Conservation (phyloP, 2,797 vertebrate species). For the Fratercula arctica region DNA sequence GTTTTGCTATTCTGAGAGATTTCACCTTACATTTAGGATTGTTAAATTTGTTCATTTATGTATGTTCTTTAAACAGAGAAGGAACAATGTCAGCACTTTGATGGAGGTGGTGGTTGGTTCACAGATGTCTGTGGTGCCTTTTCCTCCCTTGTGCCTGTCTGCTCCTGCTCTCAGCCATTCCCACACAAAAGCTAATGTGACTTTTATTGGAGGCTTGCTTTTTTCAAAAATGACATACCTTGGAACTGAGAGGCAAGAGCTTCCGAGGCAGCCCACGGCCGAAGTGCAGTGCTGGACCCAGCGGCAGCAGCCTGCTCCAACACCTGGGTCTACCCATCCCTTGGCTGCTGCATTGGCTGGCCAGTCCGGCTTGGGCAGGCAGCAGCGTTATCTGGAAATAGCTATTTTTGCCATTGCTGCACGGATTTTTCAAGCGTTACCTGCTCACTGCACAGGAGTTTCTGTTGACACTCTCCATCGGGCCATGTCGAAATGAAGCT, state of each 20-base stretch:
- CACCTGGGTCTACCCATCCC: not conserved
- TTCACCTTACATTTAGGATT: not conserved
- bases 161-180: not conserved
- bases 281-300: not conserved
- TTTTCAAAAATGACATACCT: not conserved
- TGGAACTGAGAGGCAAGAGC: not conserved
- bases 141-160: not conserved
- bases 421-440: not conserved
- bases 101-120: not conserved
- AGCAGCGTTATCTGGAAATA: not conserved
- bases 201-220: not conserved
- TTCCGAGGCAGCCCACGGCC: not conserved
- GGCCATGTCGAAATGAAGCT: not conserved
- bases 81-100: not conserved
- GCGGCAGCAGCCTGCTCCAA: accelerated
- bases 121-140: accelerated
- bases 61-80: not conserved
- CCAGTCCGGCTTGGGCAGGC: not conserved
- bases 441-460: accelerated
- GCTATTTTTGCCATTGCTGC: not conserved
- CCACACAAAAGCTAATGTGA: accelerated
- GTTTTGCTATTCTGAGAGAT: not conserved
- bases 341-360: not conserved
- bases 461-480: accelerated
- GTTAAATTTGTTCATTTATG: not conserved